Evolutionary conservation across 2,113 vertebrate genomes (phyloP).

Genomic region (Callipepla squamata): DNA sequence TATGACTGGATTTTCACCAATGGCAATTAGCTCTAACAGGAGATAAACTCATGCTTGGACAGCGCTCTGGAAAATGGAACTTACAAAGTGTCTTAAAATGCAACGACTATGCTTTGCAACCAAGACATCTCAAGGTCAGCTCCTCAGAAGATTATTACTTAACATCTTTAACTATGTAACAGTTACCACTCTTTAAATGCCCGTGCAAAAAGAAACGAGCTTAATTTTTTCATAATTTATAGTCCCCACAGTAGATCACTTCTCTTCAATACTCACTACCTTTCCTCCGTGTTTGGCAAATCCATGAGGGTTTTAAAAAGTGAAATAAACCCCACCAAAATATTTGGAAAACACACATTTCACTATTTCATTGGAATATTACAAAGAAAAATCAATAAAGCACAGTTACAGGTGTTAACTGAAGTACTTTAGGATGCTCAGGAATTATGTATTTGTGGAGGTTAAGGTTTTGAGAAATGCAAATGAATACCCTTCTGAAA

Average conservation of each 20-base stretch:
- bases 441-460: background rate
- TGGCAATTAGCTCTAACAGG: background rate
- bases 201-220: background rate
- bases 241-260: background rate
- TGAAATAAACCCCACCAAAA: background rate
- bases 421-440: background rate
- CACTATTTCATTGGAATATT: background rate
- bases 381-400: background rate
- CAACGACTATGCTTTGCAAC: background rate
- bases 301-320: fast-evolving
- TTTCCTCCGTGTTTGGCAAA: background rate
- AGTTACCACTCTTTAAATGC: background rate
- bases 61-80: background rate
- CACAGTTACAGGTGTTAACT: background rate
- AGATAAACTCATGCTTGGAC: background rate
- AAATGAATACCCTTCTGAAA: background rate
- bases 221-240: background rate
- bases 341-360: background rate
- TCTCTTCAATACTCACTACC: background rate
- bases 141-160: background rate
- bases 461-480: background rate
- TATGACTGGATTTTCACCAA: background rate
- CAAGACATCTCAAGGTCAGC: background rate
- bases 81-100: background rate
- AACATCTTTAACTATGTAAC: background rate